Percentiles rank a stretch among this genome's conserved stretches.
phyloP scores from a whole-genome alignment of 2,888 invertebrate species.

The Dusona sp. region DNA sequence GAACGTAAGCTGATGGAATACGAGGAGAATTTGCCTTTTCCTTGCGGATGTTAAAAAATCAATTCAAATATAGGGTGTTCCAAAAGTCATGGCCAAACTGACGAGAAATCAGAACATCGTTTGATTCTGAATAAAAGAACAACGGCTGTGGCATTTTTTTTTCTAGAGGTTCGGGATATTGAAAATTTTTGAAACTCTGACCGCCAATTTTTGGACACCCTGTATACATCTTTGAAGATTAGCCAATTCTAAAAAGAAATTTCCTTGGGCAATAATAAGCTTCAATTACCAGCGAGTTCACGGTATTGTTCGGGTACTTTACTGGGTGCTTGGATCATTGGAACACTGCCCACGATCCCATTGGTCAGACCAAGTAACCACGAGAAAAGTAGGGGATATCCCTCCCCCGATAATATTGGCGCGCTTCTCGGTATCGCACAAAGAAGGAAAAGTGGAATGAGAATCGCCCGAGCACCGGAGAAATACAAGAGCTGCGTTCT shows the following conservation, averaged over 20 bases:
- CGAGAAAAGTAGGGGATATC: slow-evolving; percentile 89
- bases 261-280: not conserved
- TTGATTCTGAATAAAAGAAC: no score
- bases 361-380: slow-evolving; percentile 92
- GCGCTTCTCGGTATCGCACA: slow-evolving; percentile 92
- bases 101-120: no score
- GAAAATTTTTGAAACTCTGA: no score
- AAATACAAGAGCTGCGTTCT: slow-evolving; percentile 91
- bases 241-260: not conserved
- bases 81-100: no score
- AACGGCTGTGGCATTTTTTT: no score
- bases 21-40: not conserved
- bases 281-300: slow-evolving; percentile 92
- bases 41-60: no score
- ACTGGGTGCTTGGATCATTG: slow-evolving; percentile 96
- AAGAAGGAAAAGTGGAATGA: slow-evolving; percentile 93
- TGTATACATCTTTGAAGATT: not conserved
- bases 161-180: no score
- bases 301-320: slow-evolving; percentile 94
- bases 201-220: not conserved
- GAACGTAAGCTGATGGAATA: not conserved
- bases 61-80: no score
- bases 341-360: slow-evolving; percentile 95
- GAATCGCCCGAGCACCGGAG: slow-evolving; percentile 89
- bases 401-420: slow-evolving; percentile 89